These are phyloP conservation scores for Dipodomys ordii DNA, from an alignment of 2,113 vertebrate species.

Conservation along the genomic window DNA sequence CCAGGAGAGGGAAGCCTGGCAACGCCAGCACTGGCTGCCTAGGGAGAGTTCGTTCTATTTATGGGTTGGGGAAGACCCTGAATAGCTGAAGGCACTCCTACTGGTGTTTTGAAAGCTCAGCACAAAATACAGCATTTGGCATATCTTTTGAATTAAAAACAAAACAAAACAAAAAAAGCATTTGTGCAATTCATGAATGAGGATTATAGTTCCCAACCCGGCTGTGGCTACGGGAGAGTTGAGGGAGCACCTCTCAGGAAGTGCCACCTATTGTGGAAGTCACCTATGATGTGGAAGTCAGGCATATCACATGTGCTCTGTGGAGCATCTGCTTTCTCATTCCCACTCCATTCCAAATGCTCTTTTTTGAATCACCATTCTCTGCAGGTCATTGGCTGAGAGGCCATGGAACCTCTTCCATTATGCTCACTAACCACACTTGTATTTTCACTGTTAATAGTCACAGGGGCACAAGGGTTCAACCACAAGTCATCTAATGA, in stretches of 20 bases:
- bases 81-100: not conserved
- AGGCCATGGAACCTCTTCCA: not conserved
- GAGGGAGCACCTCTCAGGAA: fast-evolving
- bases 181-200: not conserved
- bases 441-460: not conserved
- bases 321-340: not conserved
- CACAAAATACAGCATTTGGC: conserved; percentile 21
- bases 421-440: not conserved
- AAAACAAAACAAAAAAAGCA: not conserved
- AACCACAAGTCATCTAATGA: not conserved
- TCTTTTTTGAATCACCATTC: not conserved
- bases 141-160: conserved; percentile 32
- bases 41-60: not conserved
- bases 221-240: not conserved
- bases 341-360: not conserved
- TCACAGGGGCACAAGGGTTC: not conserved
- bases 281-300: not conserved
- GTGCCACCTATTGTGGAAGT: no score
- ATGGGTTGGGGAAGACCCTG: not conserved
- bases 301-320: fast-evolving
- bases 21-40: not conserved
- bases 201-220: not conserved
- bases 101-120: not conserved
- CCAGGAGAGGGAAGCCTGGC: not conserved
- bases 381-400: not conserved